Conservation (phyloP, 2,888 invertebrate genomes). For the Leptinotarsa tumamoca region DNA sequence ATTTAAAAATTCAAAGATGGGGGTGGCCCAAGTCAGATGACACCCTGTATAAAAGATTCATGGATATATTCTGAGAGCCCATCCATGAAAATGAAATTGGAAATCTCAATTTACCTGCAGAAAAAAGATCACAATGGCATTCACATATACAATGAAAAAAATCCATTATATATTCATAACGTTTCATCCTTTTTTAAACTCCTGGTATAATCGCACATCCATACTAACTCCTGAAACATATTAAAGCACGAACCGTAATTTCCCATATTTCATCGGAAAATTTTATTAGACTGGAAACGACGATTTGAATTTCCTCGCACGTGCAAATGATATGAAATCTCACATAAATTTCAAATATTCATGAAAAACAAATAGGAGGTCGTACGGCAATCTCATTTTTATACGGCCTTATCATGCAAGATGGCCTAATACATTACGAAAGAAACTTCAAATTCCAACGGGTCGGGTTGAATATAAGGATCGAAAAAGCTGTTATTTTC, state of each 20-base stretch:
- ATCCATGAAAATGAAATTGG: too few relatives aligned
- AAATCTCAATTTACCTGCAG: too few relatives aligned
- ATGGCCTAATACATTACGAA: constrained; percentile 31
- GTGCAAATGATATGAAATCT: constrained; percentile 47
- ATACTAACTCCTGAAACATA: constrained; percentile 31
- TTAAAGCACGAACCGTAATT: constrained; percentile 43
- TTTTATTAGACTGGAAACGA: constrained; percentile 47
- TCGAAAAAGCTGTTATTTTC: neutral
- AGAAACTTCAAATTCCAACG: constrained; percentile 23
- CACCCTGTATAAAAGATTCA: too few relatives aligned
- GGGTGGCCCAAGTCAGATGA: too few relatives aligned
- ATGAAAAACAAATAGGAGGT: constrained; percentile 49
- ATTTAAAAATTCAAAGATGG: too few relatives aligned
- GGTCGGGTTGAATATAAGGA: constrained; percentile 6
- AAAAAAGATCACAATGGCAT: too few relatives aligned
- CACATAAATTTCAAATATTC: constrained; percentile 49
- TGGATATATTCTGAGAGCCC: too few relatives aligned
- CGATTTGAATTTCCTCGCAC: constrained; percentile 46
- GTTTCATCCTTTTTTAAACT: neutral
- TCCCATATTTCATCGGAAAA: constrained; percentile 39
- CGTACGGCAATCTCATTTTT: constrained; percentile 46
- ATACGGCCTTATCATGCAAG: constrained; percentile 40
- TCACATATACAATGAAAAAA: too few relatives aligned
- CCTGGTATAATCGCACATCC: constrained; percentile 1
- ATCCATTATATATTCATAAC: too few relatives aligned